Conservation (phyloP, 1,140 invertebrate genomes). For the Pectinophora gossypiella region DNA sequence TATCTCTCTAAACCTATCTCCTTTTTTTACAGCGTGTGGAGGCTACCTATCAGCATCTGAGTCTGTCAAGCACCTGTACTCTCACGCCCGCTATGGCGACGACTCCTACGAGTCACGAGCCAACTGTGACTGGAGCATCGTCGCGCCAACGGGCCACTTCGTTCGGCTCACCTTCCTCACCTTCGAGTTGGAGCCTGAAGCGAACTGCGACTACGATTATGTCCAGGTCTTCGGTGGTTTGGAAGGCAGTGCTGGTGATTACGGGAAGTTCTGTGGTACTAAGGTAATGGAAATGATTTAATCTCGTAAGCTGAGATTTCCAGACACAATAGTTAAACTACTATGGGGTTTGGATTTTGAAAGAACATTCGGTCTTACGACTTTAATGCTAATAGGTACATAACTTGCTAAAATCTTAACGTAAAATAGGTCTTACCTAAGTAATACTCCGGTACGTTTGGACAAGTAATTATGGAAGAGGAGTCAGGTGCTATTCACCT, state of each 20-base stretch:
- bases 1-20: no score
- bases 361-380: no score
- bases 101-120: conserved; percentile 90
- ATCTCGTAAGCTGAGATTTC: no score
- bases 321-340: no score
- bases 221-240: conserved; percentile 93
- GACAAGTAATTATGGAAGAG: no score
- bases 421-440: no score
- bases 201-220: conserved; percentile 94
- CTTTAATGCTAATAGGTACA: no score
- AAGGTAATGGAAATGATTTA: no score
- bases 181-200: conserved; percentile 95
- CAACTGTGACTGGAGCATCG: conserved; percentile 97
- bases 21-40: conserved; percentile 87
- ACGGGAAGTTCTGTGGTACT: conserved; percentile 92
- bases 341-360: no score
- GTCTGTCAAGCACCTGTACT: conserved; percentile 90
- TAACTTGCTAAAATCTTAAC: no score
- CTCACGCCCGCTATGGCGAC: conserved; percentile 94
- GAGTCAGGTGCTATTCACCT: no score
- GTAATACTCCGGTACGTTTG: no score
- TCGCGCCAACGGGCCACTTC: conserved; percentile 84
- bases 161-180: conserved; percentile 91
- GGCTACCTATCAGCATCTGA: conserved; percentile 89
- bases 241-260: conserved; percentile 86